These are phyloP conservation scores for Spodoptera littoralis DNA, from an alignment of 2,888 invertebrate species.

Conservation along the genomic window DNA sequence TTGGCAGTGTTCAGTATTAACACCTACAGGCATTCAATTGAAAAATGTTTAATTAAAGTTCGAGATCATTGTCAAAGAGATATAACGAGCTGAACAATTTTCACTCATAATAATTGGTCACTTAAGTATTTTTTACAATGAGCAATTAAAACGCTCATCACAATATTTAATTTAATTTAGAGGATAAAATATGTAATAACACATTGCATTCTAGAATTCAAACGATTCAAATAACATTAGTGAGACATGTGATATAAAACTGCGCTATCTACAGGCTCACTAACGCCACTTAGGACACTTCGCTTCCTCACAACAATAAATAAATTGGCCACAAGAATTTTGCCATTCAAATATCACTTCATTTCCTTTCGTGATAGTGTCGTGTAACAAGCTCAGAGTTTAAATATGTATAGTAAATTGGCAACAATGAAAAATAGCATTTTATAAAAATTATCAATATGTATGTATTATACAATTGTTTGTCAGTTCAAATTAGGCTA, in stretches of 20 bases:
- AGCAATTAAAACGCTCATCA: conserved; percentile 61
- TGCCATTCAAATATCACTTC: conserved; percentile 20
- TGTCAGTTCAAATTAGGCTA: conserved; percentile 54
- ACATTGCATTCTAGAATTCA: conserved; percentile 37
- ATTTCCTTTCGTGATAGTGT: conserved; percentile 39
- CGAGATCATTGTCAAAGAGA: conserved; percentile 48
- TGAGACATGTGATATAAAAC: conserved; percentile 20
- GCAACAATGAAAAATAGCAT: conserved; percentile 81
- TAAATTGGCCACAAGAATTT: conserved; percentile 39
- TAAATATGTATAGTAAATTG: conserved; percentile 71
- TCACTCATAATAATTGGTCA: conserved; percentile 49
- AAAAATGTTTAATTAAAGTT: conserved; percentile 12
- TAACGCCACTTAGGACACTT: conserved; percentile 35
- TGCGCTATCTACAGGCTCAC: conserved; percentile 19
- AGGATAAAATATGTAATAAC: conserved; percentile 46
- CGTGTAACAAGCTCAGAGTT: conserved; percentile 63
- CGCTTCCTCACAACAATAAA: conserved; percentile 26
- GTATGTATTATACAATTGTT: conserved; percentile 37
- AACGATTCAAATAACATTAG: conserved; percentile 37
- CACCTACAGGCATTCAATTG: conserved; percentile 23
- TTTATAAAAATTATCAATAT: conserved; percentile 60
- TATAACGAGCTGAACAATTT: conserved; percentile 29
- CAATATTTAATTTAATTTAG: conserved; percentile 53
- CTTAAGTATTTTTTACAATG: conserved; percentile 60
- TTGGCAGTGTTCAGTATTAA: conserved; percentile 64